A percentile compares a stretch with the other conserved stretches of the same genome.
These are phyloP conservation scores for Columbina picui DNA, from an alignment of 2,113 vertebrate genomes.

Conservation along the genomic window DNA sequence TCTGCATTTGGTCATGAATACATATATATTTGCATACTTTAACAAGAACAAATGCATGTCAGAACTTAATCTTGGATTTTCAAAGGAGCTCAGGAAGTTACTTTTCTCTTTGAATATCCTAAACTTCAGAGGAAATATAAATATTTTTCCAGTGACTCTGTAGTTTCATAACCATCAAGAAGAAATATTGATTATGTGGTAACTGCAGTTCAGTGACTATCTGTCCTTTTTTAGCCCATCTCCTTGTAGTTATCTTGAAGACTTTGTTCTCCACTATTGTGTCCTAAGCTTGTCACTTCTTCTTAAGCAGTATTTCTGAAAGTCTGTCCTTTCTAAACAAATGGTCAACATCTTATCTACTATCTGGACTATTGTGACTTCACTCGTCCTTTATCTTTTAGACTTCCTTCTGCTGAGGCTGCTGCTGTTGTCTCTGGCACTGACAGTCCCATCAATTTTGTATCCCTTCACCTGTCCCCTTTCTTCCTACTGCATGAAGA, in stretches of 20 bases:
- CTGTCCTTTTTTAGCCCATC: not conserved
- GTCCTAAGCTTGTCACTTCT: not conserved
- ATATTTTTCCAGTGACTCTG: not conserved
- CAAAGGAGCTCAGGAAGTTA: not conserved
- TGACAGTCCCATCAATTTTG: constrained; percentile 25
- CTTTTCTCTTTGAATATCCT: constrained; percentile 1
- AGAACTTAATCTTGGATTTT: not conserved
- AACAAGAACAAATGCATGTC: constrained; percentile 29
- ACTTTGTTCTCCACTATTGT: not conserved
- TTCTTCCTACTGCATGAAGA: not conserved
- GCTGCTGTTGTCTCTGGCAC: not conserved
- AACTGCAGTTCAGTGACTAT: not conserved
- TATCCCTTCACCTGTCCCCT: not conserved
- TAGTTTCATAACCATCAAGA: not conserved
- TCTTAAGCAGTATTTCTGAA: not conserved
- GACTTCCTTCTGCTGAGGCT: not conserved
- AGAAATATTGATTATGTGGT: not conserved
- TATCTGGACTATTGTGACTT: not conserved
- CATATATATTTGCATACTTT: constrained; percentile 3
- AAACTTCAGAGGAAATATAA: not conserved
- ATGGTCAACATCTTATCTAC: not conserved
- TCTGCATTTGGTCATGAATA: constrained; percentile 3
- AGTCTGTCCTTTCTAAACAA: not conserved
- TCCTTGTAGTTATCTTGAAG: not conserved
- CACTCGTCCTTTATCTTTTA: constrained; percentile 19